Evolutionary conservation across 2,113 vertebrate species (phyloP).

Genomic region (Apodemus sylvaticus): DNA sequence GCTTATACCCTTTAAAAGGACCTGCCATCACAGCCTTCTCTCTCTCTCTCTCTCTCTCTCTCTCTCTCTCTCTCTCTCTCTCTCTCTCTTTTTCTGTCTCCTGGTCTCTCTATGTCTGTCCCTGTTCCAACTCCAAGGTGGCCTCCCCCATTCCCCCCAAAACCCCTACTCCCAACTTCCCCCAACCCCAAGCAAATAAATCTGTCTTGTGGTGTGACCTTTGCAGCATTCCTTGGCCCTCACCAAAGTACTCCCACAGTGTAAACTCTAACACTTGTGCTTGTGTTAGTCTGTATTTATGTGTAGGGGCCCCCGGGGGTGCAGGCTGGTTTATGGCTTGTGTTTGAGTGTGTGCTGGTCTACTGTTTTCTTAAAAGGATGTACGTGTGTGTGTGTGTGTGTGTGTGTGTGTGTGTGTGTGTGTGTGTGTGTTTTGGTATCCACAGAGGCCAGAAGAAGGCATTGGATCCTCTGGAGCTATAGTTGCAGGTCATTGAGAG

Average conservation of each 20-base stretch:
- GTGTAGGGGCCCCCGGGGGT: accelerated
- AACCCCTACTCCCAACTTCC: too few relatives aligned
- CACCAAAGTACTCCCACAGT: too few relatives aligned
- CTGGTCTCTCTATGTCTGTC: background rate
- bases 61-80: too few relatives aligned
- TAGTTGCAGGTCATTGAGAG: background rate
- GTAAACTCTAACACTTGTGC: background rate
- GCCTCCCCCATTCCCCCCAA: background rate
- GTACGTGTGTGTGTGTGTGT: background rate
- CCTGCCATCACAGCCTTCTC: too few relatives aligned
- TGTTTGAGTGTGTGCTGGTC: background rate
- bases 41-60: too few relatives aligned
- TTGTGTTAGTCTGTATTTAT: background rate
- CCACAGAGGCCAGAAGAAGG: background rate
- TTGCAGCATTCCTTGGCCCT: background rate
- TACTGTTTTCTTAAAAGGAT: background rate
- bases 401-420: background rate
- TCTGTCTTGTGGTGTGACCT: background rate
- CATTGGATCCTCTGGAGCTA: background rate
- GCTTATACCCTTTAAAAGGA: background rate
- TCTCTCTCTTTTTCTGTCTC: background rate
- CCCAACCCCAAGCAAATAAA: background rate
- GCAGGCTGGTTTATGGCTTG: background rate
- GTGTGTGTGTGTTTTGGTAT: background rate
- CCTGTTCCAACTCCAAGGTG: background rate